Percentiles rank a stretch among this genome's conserved stretches.
Conservation (phyloP, 2,888 invertebrate species). For the Drosophila percnosoma region DNA sequence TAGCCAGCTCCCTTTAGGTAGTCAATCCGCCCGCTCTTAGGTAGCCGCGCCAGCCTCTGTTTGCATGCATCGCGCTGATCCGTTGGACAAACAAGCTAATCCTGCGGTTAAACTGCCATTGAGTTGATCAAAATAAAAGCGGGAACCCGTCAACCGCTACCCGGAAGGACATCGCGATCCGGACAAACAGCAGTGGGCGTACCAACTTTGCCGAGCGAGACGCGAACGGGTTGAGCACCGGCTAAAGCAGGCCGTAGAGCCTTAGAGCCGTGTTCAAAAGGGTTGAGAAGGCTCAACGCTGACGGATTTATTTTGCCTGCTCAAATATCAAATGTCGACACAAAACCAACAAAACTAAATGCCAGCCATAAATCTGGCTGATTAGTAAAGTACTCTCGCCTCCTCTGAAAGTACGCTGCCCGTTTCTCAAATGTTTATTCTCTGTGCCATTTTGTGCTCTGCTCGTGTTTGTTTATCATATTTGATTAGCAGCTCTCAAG, state of each 20-base stretch:
- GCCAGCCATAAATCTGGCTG: constrained; percentile 73
- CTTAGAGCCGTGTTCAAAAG: constrained; percentile 26
- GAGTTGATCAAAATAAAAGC: constrained; percentile 80
- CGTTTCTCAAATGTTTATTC: constrained; percentile 8
- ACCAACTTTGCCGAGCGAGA: constrained; percentile 46
- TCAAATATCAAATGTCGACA: constrained; percentile 46
- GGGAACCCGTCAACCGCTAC: constrained; percentile 32
- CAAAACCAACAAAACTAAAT: constrained; percentile 73
- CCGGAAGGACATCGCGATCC: constrained; percentile 63
- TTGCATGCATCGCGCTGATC: constrained; percentile 74
- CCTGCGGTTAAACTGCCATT: constrained; percentile 84
- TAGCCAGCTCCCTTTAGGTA: constrained; percentile 26
- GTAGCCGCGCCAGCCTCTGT: constrained; percentile 53
- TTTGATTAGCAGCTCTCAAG: constrained; percentile 29
- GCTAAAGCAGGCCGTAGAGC: background rate
- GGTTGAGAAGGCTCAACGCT: constrained; percentile 45
- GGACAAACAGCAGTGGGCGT: constrained; percentile 43
- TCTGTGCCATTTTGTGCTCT: background rate
- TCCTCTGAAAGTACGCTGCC: constrained; percentile 22
- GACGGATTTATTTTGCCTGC: constrained; percentile 46
- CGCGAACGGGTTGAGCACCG: constrained; percentile 53
- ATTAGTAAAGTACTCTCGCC: constrained; percentile 77
- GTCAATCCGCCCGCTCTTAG: constrained; percentile 41
- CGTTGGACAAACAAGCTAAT: constrained; percentile 82
- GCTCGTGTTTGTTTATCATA: constrained; percentile 8